Evolutionary conservation across 2,797 vertebrate species (phyloP).

Genomic region (Malurus leucopterus): DNA sequence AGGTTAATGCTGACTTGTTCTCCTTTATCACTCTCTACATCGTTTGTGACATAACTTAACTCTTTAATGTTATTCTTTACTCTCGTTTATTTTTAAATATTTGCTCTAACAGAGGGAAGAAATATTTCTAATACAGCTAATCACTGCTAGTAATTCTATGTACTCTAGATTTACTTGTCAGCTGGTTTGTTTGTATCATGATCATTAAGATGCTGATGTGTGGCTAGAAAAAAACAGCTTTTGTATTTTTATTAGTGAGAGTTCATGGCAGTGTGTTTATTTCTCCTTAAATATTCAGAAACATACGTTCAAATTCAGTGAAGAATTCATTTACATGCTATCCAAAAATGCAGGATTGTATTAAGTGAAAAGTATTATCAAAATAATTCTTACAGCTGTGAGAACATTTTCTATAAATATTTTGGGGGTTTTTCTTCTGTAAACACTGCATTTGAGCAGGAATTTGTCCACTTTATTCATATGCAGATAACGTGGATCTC

Average conservation of each 20-base stretch:
- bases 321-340: neutral
- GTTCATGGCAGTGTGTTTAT: neutral
- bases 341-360: neutral
- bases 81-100: neutral
- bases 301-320: neutral
- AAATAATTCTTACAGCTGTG: neutral
- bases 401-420: neutral
- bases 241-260: neutral
- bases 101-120: neutral
- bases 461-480: neutral
- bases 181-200: neutral
- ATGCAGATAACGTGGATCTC: neutral
- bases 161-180: neutral
- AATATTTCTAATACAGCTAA: neutral
- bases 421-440: neutral
- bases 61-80: neutral
- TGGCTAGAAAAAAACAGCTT: neutral
- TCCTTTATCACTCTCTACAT: neutral
- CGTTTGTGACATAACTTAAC: neutral
- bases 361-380: neutral
- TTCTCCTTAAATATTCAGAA: neutral
- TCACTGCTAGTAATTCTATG: neutral
- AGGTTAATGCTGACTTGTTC: neutral
- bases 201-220: neutral
- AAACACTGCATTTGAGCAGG: neutral